Conservation (phyloP, 2,797 vertebrate species). For the Leucoraja ocellata region DNA sequence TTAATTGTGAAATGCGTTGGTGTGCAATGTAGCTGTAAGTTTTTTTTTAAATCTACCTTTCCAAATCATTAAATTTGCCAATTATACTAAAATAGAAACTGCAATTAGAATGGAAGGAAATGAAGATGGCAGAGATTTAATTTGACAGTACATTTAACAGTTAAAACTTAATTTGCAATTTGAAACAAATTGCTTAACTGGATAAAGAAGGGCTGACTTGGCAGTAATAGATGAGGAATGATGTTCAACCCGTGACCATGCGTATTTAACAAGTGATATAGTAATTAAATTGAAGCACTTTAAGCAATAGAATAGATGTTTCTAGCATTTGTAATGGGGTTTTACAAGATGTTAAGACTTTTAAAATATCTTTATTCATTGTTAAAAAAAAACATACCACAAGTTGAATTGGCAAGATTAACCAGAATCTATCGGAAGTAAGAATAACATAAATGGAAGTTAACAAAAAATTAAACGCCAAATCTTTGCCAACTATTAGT, state of each 20-base stretch:
- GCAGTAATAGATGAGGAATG: background rate
- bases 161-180: background rate
- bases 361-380: background rate
- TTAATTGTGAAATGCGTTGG: background rate
- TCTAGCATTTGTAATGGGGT: background rate
- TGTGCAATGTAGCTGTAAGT: background rate
- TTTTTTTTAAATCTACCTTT: background rate
- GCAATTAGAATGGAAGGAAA: background rate
- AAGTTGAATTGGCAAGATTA: background rate
- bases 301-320: background rate
- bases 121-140: background rate
- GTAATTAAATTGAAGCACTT: background rate
- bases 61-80: background rate
- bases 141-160: background rate
- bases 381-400: background rate
- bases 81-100: background rate
- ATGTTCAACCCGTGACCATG: background rate
- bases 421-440: background rate
- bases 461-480: background rate
- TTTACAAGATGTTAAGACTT: background rate
- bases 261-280: background rate
- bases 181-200: background rate
- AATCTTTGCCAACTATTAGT: background rate
- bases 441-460: background rate
- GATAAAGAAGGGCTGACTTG: background rate